A percentile compares a stretch with the other conserved stretches of the same genome.
Conservation (phyloP, 2,888 invertebrate species). For the Troilus luridus region DNA sequence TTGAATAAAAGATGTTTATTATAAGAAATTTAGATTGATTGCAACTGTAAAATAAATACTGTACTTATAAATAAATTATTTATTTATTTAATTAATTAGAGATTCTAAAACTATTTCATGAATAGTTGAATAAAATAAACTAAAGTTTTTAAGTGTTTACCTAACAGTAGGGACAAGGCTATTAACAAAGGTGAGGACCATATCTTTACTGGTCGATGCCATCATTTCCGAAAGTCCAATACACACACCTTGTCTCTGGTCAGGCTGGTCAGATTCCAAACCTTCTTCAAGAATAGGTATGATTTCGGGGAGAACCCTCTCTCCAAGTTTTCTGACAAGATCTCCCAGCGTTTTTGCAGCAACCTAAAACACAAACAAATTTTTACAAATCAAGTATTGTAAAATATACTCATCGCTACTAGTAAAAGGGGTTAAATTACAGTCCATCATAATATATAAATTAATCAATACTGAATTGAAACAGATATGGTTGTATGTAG, state of each 20-base stretch:
- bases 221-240: conserved; percentile 98
- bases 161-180: conserved; percentile 93
- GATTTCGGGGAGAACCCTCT: conserved; percentile 96
- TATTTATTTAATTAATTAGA: too few relatives aligned
- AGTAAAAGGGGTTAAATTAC: neutral
- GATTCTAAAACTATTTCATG: neutral
- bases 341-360: conserved; percentile 97
- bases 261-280: conserved; percentile 89
- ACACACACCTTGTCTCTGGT: conserved; percentile 98
- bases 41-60: too few relatives aligned
- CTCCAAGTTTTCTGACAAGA: conserved; percentile 96
- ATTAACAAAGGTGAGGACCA: conserved; percentile 91
- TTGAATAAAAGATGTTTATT: neutral
- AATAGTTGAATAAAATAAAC: neutral
- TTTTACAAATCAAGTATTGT: neutral
- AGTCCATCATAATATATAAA: neutral
- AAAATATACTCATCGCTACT: too few relatives aligned
- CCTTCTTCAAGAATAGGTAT: conserved; percentile 97
- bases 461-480: neutral
- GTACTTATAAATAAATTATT: too few relatives aligned
- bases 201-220: conserved; percentile 94
- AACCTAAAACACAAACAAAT: conserved; percentile 71
- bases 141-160: conserved; percentile 66
- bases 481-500: too few relatives aligned
- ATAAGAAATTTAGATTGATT: too few relatives aligned